Conservation (phyloP, 2,113 vertebrate genomes). For the Leiothrix lutea region DNA sequence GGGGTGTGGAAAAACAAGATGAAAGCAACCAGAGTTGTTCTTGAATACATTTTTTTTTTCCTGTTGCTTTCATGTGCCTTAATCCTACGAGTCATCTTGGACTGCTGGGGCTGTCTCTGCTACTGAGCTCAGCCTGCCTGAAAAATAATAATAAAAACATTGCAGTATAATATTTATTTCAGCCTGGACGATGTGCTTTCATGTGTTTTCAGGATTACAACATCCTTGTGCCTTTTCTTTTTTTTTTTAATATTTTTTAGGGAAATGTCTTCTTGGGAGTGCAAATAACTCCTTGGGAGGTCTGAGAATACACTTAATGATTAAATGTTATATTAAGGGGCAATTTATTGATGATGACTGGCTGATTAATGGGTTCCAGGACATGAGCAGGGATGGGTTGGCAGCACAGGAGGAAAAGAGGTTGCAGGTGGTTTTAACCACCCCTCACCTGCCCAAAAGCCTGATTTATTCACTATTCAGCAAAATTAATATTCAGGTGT, state of each 20-base stretch:
- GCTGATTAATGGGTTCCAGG: neutral
- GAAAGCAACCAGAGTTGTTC: neutral
- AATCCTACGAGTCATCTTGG: neutral
- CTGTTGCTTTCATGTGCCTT: conserved; percentile 6
- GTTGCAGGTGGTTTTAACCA: neutral
- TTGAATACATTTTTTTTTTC: neutral
- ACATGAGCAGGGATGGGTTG: neutral
- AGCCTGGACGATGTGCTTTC: neutral
- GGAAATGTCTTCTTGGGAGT: neutral
- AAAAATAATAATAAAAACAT: neutral
- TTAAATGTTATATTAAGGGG: neutral
- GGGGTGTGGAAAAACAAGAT: conserved; percentile 39
- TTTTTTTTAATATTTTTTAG: neutral
- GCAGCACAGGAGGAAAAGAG: neutral
- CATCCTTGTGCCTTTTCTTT: neutral
- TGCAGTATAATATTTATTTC: neutral
- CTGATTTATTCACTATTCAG: neutral
- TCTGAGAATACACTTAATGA: neutral
- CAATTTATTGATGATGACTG: neutral
- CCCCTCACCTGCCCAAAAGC: neutral
- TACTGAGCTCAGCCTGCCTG: neutral
- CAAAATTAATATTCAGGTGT: neutral
- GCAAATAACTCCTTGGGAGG: neutral
- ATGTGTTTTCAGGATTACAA: neutral
- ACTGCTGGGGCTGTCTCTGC: neutral